phyloP scores from a whole-genome alignment of 2,113 vertebrate species.

The Collichthys lucidus region DNA sequence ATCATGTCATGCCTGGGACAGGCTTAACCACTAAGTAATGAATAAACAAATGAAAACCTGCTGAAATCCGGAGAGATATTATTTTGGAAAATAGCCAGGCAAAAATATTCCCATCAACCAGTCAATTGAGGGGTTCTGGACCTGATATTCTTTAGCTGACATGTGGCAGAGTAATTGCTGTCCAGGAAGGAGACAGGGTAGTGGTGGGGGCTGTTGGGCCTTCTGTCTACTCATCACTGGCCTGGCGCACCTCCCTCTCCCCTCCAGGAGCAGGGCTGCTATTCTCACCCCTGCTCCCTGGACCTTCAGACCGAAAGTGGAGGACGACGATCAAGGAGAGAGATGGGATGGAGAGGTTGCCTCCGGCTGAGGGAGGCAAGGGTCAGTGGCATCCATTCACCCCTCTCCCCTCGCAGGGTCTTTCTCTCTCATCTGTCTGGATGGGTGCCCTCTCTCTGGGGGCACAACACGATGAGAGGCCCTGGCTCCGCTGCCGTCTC shows the following conservation, averaged over 20 bases:
- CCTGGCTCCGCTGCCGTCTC: conserved; percentile 72
- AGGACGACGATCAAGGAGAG: conserved; percentile 51
- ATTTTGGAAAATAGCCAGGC: conserved; percentile 54
- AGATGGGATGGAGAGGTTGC: conserved; percentile 47
- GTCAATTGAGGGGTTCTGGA: conserved; percentile 61
- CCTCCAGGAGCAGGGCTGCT: conserved; percentile 26
- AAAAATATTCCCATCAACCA: conserved; percentile 56
- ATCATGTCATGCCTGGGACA: conserved; percentile 37
- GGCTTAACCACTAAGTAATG: conserved; percentile 38
- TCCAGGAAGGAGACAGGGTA: conserved; percentile 48
- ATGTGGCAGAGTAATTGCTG: conserved; percentile 74
- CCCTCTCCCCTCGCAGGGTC: conserved; percentile 64
- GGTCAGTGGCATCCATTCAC: conserved; percentile 79
- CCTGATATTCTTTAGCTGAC: conserved; percentile 70
- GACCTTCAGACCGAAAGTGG: conserved; percentile 51
- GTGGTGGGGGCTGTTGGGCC: conserved; percentile 41
- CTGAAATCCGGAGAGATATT: conserved; percentile 48
- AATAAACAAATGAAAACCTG: conserved; percentile 69
- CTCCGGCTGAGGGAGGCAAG: conserved; percentile 38
- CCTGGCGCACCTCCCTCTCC: conserved; percentile 39
- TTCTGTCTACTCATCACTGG: conserved; percentile 66
- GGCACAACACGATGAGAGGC: conserved; percentile 77
- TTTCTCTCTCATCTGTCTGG: conserved; percentile 78
- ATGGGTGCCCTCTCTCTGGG: conserved; percentile 78
- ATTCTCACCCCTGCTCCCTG: conserved; percentile 34